These are phyloP conservation scores for Phenganax stokvisi DNA, from an alignment of 92 coral and sea anemone genomes.

Conservation along the genomic window DNA sequence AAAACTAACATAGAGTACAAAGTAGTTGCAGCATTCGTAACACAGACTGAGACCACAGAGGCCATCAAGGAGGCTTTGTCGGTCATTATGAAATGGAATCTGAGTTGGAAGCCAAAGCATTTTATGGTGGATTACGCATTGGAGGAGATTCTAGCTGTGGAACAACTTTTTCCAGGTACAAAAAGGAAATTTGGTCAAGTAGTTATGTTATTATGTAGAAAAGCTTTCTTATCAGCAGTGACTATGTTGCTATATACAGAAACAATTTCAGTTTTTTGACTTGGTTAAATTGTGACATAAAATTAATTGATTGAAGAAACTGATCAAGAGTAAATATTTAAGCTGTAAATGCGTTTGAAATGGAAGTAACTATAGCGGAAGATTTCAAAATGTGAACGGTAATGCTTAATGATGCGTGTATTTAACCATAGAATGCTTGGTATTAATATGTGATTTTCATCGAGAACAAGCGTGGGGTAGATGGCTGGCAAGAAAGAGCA, in stretches of 20 bases:
- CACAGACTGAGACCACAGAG: conserved; percentile 37
- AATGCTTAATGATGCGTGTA: too few species aligned
- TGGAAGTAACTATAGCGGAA: too few species aligned
- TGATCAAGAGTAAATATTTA: too few species aligned
- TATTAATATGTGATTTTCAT: not conserved
- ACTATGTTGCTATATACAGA: too few species aligned
- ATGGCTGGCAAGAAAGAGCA: not conserved
- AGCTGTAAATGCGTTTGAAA: too few species aligned
- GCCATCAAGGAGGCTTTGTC: conserved; percentile 50
- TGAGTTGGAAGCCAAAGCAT: conserved; percentile 45
- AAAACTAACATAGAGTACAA: conserved; percentile 56
- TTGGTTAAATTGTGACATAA: too few species aligned
- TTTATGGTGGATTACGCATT: conserved; percentile 50
- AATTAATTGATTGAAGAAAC: too few species aligned
- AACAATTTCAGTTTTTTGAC: too few species aligned
- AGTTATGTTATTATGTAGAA: too few species aligned
- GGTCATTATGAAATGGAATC: conserved; percentile 43
- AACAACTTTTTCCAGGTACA: conserved; percentile 47
- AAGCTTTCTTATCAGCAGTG: too few species aligned
- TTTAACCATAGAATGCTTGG: not conserved
- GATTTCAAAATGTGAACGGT: too few species aligned
- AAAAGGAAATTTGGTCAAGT: not conserved
- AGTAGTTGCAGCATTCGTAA: conserved; percentile 47
- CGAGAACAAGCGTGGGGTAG: not conserved
- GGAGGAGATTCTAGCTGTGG: conserved; percentile 51